These are phyloP conservation scores for Saccostrea glomerata DNA, from an alignment of 1,140 invertebrate species.

Conservation along the genomic window DNA sequence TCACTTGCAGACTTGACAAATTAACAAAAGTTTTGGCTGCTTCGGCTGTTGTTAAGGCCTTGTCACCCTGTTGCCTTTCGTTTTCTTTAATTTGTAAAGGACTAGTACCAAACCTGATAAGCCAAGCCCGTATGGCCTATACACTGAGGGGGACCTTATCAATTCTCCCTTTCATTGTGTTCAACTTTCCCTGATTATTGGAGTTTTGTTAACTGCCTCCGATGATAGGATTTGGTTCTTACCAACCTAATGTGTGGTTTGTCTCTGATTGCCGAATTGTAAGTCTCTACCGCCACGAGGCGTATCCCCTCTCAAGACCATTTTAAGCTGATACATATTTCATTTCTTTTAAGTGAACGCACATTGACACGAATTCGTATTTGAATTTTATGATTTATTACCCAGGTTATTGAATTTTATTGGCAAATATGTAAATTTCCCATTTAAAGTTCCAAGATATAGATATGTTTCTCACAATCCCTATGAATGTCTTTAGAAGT, in stretches of 20 bases:
- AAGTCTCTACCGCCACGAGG: background rate
- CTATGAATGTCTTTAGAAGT: slow-evolving; percentile 20
- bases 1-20: background rate
- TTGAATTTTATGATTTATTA: slow-evolving; percentile 43
- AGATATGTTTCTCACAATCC: slow-evolving; percentile 34
- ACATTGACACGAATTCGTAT: slow-evolving; percentile 18
- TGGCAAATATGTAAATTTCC: slow-evolving; percentile 46
- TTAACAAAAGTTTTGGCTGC: slow-evolving; percentile 21
- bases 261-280: background rate
- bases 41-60: slow-evolving; percentile 25
- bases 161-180: slow-evolving; percentile 34
- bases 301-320: background rate
- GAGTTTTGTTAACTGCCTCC: slow-evolving; percentile 33
- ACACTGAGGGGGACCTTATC: slow-evolving; percentile 32
- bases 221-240: slow-evolving; percentile 32
- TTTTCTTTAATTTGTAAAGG: background rate
- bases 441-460: slow-evolving; percentile 23
- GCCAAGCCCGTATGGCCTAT: slow-evolving; percentile 1
- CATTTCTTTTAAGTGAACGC: slow-evolving; percentile 36
- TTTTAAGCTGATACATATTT: slow-evolving; percentile 35
- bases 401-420: slow-evolving; percentile 39
- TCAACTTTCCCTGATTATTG: slow-evolving; percentile 32
- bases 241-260: background rate
- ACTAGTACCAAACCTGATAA: slow-evolving; percentile 27
- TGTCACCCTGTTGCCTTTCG: background rate